phyloP scores from a whole-genome alignment of 2,797 vertebrate species.

The Microchirus variegatus region DNA sequence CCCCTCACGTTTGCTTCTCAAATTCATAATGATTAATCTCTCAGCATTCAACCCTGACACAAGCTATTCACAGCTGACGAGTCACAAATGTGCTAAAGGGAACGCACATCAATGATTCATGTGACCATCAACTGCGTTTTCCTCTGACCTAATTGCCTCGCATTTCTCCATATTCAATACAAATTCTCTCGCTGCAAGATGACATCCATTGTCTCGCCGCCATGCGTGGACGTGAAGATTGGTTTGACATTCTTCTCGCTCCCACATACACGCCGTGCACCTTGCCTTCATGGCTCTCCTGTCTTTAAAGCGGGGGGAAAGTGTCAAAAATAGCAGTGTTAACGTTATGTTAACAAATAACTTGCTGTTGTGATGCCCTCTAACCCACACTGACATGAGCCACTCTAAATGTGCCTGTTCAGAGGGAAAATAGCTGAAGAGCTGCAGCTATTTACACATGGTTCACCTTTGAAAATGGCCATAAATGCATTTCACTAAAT shows the following conservation, averaged over 20 bases:
- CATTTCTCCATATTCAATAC: conserved; percentile 88
- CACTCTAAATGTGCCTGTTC: background rate
- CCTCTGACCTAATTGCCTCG: conserved; percentile 84
- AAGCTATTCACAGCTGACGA: conserved; percentile 87
- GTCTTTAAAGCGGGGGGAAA: too few species aligned
- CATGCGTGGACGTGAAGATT: conserved; percentile 48
- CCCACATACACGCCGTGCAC: background rate
- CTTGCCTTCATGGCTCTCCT: background rate
- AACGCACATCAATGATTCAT: conserved; percentile 81
- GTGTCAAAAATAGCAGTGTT: background rate
- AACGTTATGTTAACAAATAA: background rate
- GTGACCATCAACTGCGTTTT: conserved; percentile 84
- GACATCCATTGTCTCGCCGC: conserved; percentile 77
- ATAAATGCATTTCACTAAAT: too few species aligned
- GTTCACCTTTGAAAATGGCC: too few species aligned
- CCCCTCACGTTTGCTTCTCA: conserved; percentile 74
- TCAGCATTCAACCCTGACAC: conserved; percentile 83
- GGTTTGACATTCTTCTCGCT: conserved; percentile 37
- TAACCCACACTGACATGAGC: background rate
- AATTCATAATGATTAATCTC: conserved; percentile 85
- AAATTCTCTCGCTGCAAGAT: conserved; percentile 83
- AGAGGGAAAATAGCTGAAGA: too few species aligned
- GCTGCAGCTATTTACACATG: too few species aligned
- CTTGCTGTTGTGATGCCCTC: background rate
- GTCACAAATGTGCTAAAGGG: conserved; percentile 84